Conservation (phyloP, 2,113 vertebrate species). For the Rhabdornis inornatus region DNA sequence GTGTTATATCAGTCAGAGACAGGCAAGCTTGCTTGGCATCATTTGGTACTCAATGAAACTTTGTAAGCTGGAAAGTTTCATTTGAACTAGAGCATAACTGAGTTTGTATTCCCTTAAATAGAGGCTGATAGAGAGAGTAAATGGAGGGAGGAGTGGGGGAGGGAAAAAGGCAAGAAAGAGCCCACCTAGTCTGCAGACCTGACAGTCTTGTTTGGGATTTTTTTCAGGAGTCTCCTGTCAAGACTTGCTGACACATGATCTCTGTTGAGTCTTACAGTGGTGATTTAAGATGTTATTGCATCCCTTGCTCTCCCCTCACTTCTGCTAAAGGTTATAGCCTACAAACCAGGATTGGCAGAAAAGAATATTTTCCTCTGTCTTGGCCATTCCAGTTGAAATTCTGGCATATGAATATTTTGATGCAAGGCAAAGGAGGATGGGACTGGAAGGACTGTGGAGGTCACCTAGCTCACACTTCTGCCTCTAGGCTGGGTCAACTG, state of each 20-base stretch:
- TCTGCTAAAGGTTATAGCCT: not conserved
- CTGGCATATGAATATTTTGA: not conserved
- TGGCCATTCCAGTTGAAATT: not conserved
- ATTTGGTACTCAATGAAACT: conserved; percentile 61
- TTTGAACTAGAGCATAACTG: conserved; percentile 15
- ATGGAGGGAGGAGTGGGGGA: not conserved
- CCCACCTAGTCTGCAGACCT: not conserved
- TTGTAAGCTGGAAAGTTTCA: conserved; percentile 17
- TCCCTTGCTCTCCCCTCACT: not conserved
- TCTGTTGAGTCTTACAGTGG: not conserved
- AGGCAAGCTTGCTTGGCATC: conserved; percentile 14
- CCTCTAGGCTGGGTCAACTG: not conserved
- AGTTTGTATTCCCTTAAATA: conserved; percentile 35
- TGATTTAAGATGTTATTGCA: conserved; percentile 4
- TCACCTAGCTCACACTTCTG: not conserved
- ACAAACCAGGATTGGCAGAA: not conserved
- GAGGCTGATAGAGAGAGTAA: not conserved
- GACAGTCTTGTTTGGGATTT: not conserved
- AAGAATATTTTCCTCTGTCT: not conserved
- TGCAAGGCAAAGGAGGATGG: not conserved
- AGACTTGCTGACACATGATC: conserved; percentile 7
- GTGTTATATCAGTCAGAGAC: not conserved
- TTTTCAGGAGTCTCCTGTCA: conserved; percentile 10
- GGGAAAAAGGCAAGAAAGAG: not conserved
- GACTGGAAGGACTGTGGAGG: not conserved